Percentiles rank a stretch among this genome's conserved stretches.
Evolutionary conservation across 2,113 vertebrate genomes (phyloP).

Genomic region (Benitochromis conjunctus): DNA sequence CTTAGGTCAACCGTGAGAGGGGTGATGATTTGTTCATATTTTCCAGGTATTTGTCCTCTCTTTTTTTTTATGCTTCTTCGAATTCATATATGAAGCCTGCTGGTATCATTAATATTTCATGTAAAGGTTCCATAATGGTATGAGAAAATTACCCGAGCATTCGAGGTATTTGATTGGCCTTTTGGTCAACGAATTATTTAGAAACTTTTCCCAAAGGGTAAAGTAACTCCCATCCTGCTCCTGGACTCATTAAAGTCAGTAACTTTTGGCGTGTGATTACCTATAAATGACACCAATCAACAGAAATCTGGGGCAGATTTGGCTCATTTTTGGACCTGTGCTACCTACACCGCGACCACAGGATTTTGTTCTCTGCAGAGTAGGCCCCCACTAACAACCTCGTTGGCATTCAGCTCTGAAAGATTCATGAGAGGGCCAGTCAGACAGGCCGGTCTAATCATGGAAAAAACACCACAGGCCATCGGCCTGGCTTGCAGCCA

Average conservation of each 20-base stretch:
- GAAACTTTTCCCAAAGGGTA: not conserved
- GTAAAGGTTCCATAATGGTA: not conserved
- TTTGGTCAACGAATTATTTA: not conserved
- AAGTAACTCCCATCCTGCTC: not conserved
- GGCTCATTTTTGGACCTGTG: not conserved
- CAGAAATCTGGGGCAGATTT: not conserved
- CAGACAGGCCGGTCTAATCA: constrained; percentile 41
- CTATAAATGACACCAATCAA: not conserved
- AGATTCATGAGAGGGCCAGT: constrained; percentile 50
- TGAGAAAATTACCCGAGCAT: not conserved
- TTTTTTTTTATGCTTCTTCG: not conserved
- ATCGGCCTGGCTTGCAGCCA: not conserved
- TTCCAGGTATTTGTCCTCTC: not conserved
- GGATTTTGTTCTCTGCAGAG: not conserved
- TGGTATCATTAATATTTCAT: not conserved
- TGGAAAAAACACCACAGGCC: constrained; percentile 48
- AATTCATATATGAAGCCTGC: not conserved
- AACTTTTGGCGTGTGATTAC: not conserved
- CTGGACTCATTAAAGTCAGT: not conserved
- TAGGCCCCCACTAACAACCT: constrained; percentile 15
- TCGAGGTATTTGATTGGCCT: not conserved
- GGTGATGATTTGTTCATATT: not conserved
- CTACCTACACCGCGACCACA: not conserved
- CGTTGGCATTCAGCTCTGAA: constrained; percentile 41
- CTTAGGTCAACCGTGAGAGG: not conserved